phyloP scores from a whole-genome alignment of 1,140 invertebrate species.

The Tachypleus tridentatus region DNA sequence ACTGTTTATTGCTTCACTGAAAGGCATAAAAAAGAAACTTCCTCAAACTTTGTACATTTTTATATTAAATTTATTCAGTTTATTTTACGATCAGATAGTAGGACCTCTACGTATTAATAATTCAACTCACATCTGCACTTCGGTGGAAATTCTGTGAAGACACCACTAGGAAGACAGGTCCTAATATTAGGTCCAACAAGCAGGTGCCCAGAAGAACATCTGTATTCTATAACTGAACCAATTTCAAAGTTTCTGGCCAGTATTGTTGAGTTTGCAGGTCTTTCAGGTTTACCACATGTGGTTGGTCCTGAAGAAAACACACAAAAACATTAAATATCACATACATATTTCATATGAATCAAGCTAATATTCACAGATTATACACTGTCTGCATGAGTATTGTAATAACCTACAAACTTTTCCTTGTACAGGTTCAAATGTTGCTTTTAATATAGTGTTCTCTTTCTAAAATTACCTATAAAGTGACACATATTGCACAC shows the following conservation, averaged over 20 bases:
- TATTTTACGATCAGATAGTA: background rate
- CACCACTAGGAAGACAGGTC: slow-evolving; percentile 77
- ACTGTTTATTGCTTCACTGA: too few species aligned
- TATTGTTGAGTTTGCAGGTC: slow-evolving; percentile 87
- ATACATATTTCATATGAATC: slow-evolving; percentile 5
- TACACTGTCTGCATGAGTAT: too few species aligned
- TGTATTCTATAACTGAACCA: slow-evolving; percentile 71
- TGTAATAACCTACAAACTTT: too few species aligned
- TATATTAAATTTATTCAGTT: background rate
- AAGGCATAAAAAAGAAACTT: too few species aligned
- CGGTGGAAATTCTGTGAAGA: slow-evolving; percentile 86
- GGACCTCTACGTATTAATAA: background rate
- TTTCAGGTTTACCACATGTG: slow-evolving; percentile 77
- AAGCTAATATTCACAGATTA: background rate
- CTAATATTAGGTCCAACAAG: slow-evolving; percentile 68
- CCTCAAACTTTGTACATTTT: background rate
- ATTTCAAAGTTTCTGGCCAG: slow-evolving; percentile 56
- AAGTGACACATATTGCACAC: too few species aligned
- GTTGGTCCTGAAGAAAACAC: slow-evolving; percentile 53
- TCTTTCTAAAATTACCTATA: too few species aligned
- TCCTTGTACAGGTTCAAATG: too few species aligned
- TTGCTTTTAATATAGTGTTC: too few species aligned
- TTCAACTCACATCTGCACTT: slow-evolving; percentile 72
- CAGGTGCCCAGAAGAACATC: slow-evolving; percentile 71
- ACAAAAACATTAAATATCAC: background rate